Conservation (phyloP, 2,797 vertebrate species). For the Alauda arvensis region DNA sequence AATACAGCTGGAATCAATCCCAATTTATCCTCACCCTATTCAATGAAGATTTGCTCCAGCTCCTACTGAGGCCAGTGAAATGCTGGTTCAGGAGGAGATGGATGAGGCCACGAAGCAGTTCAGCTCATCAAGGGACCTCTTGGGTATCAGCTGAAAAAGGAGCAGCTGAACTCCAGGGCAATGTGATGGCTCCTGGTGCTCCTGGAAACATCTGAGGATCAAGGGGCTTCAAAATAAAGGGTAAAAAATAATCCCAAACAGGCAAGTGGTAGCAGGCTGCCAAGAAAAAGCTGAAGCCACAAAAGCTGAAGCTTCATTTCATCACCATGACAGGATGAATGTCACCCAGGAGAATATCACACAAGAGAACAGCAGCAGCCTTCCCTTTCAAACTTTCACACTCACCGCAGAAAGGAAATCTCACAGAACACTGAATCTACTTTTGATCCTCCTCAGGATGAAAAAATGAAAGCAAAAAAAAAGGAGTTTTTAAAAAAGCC, state of each 20-base stretch:
- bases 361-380: background rate
- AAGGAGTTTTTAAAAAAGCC: background rate
- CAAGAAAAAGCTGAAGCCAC: background rate
- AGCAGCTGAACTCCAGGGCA: background rate
- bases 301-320: constrained; percentile 10
- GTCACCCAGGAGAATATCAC: background rate
- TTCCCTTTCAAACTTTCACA: constrained; percentile 12
- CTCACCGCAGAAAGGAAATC: background rate
- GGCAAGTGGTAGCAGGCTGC: constrained; percentile 8
- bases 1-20: constrained; percentile 14
- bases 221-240: constrained; percentile 9
- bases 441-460: background rate
- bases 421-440: background rate
- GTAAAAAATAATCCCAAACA: constrained; percentile 15
- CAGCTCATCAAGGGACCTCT: background rate
- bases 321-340: background rate
- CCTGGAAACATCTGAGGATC: background rate
- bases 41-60: background rate
- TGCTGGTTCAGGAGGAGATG: background rate
- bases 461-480: background rate
- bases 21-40: constrained; percentile 6
- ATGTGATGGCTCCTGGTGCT: background rate
- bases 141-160: background rate
- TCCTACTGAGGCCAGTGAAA: constrained; percentile 7
- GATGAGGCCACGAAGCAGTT: background rate